These are phyloP conservation scores for Leuciscus waleckii DNA, from an alignment of 2,797 vertebrate species.

Conservation along the genomic window DNA sequence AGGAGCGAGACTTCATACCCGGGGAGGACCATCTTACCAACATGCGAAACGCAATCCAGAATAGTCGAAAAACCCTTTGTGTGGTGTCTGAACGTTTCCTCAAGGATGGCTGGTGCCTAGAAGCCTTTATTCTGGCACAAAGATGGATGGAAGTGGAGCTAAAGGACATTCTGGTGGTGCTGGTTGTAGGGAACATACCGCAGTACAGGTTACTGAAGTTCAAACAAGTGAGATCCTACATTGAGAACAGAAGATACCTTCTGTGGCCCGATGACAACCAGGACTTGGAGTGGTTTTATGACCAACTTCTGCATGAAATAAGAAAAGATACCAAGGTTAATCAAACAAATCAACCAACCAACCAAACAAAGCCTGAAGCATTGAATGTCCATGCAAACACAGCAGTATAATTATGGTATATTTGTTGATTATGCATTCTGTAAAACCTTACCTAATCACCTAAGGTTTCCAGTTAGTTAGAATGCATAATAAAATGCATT, in stretches of 20 bases:
- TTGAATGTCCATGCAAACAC: conserved; percentile 19
- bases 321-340: conserved; percentile 73
- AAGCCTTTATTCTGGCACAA: conserved; percentile 86
- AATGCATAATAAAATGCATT: not conserved
- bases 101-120: conserved; percentile 90
- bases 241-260: conserved; percentile 81
- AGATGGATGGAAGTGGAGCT: conserved; percentile 80
- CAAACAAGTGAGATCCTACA: conserved; percentile 76
- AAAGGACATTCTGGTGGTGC: conserved; percentile 80
- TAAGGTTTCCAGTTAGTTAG: not conserved
- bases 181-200: conserved; percentile 85
- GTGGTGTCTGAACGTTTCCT: conserved; percentile 89
- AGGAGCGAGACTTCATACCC: conserved; percentile 90
- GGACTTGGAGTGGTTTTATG: conserved; percentile 88
- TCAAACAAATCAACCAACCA: conserved; percentile 24
- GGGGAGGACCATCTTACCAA: conserved; percentile 86
- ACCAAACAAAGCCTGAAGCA: not conserved
- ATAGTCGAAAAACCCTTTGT: conserved; percentile 86
- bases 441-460: not conserved
- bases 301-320: conserved; percentile 78
- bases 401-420: conserved; percentile 23
- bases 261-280: conserved; percentile 89
- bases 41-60: conserved; percentile 86
- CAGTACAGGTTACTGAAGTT: conserved; percentile 82
- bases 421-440: not conserved